Base-by-base conservation (phyloP, 37 sponge, comb jelly and placozoan species). In the Aphrocallistes beatrix region DNA sequence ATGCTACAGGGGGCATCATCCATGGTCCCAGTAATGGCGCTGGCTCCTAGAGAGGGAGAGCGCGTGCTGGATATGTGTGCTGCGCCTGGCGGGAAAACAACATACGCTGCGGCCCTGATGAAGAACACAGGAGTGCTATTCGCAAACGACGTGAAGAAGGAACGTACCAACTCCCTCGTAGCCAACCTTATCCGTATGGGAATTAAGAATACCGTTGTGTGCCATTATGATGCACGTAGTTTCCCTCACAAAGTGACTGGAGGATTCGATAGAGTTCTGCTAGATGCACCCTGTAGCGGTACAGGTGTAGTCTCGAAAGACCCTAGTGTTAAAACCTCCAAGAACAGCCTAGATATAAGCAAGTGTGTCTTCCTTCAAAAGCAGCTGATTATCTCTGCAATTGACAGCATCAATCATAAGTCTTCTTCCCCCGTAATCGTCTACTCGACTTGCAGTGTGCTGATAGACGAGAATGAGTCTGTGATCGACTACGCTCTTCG, bases 211-310 rank as follows among this genome's bases (percentile, higher is more conserved):
- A 86, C 93, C 0, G 51, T 98, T 36, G 91, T 95, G 6, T 98
- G 96, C 82, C 89, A 85, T 51, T 95, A 98, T 82, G 96, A 98
- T 82, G 99, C 94, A 34, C 84, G 96, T 37, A 88, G 84, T 36
- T 95, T 98, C 51, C 89, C 96, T 9, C 28, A 60, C n/a, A 88
- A 91, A 85, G 96, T 98, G 51, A 94, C 95, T 90, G 86, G 90
- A 28, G 93, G 92, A 16, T 98, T 98, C 85, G 99, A 98, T 87
- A 92, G 99, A 34, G 90, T 98, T 32, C 82, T 98, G 17, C 85
- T 95, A 36, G 99, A 98, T 83, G 99, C 96, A 34, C 96, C 99
- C 0, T 98, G 99, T 83, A 94, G 94, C 89, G 99, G 99, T 9
- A 98, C 93, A 38, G 99, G 99, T 23, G 93, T 98, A 1, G 90